Evolutionary conservation across 1,140 invertebrate species (phyloP).

Genomic region (Ephestia elutella): DNA sequence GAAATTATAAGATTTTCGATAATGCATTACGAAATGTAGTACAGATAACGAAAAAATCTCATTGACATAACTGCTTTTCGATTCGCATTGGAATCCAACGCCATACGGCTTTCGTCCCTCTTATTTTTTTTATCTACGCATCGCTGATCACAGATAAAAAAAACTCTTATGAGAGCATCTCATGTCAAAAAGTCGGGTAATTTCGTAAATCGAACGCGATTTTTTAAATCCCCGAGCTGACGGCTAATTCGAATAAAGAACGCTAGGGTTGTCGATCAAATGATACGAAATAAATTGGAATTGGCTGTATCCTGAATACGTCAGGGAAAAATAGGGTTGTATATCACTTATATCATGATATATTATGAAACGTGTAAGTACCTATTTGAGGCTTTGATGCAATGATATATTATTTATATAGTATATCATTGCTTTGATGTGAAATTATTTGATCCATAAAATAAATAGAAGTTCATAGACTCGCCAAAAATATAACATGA

Average conservation of each 20-base stretch:
- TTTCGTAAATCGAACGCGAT: background rate
- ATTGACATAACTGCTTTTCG: background rate
- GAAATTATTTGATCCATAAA: too few species aligned
- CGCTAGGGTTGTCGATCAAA: background rate
- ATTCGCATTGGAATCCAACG: background rate
- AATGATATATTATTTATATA: too few species aligned
- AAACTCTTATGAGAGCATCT: background rate
- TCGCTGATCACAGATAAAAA: constrained; percentile 3
- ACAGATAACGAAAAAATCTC: background rate
- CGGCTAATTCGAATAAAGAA: background rate
- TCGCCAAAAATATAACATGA: too few species aligned
- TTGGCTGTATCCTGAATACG: background rate
- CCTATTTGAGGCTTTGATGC: too few species aligned
- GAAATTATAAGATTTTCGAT: too few species aligned
- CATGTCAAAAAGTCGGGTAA: constrained; percentile 1
- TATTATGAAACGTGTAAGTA: background rate
- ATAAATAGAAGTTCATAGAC: too few species aligned
- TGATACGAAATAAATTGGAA: background rate
- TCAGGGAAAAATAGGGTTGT: background rate
- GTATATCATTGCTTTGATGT: too few species aligned
- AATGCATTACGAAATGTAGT: too few species aligned
- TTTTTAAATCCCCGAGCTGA: background rate
- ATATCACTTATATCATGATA: background rate
- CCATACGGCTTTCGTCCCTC: background rate
- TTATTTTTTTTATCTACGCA: background rate